Base-by-base conservation (phyloP, 1,140 invertebrate genomes). In the Drosophila lini region DNA sequence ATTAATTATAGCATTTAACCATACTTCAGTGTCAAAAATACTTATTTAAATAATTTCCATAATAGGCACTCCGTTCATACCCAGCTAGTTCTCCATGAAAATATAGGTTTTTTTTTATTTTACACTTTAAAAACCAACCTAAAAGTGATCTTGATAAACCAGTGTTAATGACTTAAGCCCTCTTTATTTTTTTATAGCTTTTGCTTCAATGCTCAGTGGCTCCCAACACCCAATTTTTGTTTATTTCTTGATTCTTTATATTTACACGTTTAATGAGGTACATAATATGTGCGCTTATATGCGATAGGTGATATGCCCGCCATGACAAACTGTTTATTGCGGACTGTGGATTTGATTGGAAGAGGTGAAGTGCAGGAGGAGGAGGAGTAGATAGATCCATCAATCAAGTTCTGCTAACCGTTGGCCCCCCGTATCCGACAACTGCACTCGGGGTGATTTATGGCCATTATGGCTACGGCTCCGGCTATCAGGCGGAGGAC, bases 391-490 rank as follows among this genome's bases (percentile, higher is more conserved):
- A 41, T 56, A 45, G 52, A 38, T 59, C 69, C 67, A 74, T 70
- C 59, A 84, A 77, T 84, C 73, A 85, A 78, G 59, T 64, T 67
- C 69, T 71, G 67, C 69, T 71, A 71, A 78, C 42, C 61, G 68
- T 81, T 70, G 52, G 52, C 52, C 31, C 28, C 50, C 58, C 52
- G 38, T 68, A 64, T 56, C 62, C 74, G 75, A 22, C 47, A 52
- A 69, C 69, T 63, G 38, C 28, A 48, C n/a, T 45, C 57, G 10
- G 25, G n/a, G 40, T 85, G 69, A 81, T 71, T 78, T 57, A 85
- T 86, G 61, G 60, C 41, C 55, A 31, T 55, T 55, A 38, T 55
- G 52, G 34, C 52, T 38, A 19, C 32, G 9, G 38, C n/a, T 31
- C 7, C 8, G 60, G 19, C 52, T 60, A 65, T 81, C 75, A 82